phyloP scores from a whole-genome alignment of 2,888 invertebrate species.

The Drosophila mayaguana region DNA sequence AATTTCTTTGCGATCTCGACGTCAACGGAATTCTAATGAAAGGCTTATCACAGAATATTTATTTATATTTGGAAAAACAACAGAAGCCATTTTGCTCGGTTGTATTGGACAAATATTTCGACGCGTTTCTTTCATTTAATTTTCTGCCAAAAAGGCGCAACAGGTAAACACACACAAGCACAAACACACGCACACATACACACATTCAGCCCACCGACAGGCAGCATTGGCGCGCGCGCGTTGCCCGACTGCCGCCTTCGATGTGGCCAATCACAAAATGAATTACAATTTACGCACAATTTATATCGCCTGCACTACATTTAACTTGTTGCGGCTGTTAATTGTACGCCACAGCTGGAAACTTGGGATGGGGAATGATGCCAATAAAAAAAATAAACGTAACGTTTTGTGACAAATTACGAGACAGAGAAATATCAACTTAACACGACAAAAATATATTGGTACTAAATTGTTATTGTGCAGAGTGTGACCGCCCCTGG shows the following conservation, averaged over 20 bases:
- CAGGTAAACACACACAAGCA: constrained; percentile 51
- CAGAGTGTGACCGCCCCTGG: constrained; percentile 35
- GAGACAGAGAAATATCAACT: constrained; percentile 32
- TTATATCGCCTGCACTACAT: constrained; percentile 31
- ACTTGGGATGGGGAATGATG: background rate
- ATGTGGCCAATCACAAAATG: constrained; percentile 25
- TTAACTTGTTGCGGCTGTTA: constrained; percentile 34
- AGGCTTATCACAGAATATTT: constrained; percentile 63
- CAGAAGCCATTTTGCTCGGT: constrained; percentile 9
- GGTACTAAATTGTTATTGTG: constrained; percentile 55
- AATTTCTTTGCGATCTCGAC: constrained; percentile 40
- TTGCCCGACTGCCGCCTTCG: constrained; percentile 32
- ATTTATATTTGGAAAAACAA: too few species aligned
- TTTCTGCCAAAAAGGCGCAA: constrained; percentile 55
- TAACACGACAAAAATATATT: constrained; percentile 51
- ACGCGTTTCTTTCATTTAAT: constrained; percentile 24
- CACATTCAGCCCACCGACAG: constrained; percentile 22
- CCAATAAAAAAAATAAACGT: constrained; percentile 34
- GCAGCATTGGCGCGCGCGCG: constrained; percentile 61
- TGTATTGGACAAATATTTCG: constrained; percentile 23
- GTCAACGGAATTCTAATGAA: constrained; percentile 48
- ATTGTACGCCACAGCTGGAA: background rate
- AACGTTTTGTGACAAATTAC: constrained; percentile 45
- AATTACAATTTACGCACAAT: constrained; percentile 30
- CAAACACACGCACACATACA: constrained; percentile 13